These are phyloP conservation scores for Coturnix japonica DNA, from an alignment of 2,113 vertebrate genomes.

Conservation along the genomic window DNA sequence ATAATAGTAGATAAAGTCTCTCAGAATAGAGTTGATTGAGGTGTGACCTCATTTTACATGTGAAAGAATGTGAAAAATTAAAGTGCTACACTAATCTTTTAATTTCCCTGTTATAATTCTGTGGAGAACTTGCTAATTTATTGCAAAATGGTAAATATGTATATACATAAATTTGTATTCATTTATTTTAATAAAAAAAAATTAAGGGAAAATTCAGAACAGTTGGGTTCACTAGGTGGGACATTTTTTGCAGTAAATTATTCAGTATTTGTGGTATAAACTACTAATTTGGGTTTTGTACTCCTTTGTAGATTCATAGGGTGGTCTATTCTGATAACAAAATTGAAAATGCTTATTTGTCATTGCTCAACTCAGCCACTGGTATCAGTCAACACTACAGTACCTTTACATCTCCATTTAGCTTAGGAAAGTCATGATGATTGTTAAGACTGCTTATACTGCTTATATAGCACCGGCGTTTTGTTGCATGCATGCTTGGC, in stretches of 20 bases:
- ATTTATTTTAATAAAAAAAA: not conserved
- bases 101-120: not conserved
- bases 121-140: not conserved
- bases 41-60: not conserved
- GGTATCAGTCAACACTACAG: not conserved
- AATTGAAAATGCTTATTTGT: not conserved
- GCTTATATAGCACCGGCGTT: accelerated
- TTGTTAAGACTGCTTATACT: not conserved
- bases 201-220: not conserved
- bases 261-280: not conserved
- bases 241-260: accelerated
- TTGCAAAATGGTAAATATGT: not conserved
- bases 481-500: not conserved
- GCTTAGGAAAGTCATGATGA: not conserved
- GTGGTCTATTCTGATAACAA: not conserved
- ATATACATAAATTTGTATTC: not conserved
- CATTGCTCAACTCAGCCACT: not conserved
- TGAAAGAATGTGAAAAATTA: not conserved
- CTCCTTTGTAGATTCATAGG: not conserved
- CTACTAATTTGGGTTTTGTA: not conserved
- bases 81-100: not conserved
- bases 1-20: not conserved
- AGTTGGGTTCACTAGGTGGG: not conserved
- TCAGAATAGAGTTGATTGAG: not conserved
- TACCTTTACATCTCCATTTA: not conserved